Evolutionary conservation across 2,797 vertebrate genomes (phyloP), one percentile per base, ranked within the genome.

Genomic region (Harpagifer antarcticus): DNA sequence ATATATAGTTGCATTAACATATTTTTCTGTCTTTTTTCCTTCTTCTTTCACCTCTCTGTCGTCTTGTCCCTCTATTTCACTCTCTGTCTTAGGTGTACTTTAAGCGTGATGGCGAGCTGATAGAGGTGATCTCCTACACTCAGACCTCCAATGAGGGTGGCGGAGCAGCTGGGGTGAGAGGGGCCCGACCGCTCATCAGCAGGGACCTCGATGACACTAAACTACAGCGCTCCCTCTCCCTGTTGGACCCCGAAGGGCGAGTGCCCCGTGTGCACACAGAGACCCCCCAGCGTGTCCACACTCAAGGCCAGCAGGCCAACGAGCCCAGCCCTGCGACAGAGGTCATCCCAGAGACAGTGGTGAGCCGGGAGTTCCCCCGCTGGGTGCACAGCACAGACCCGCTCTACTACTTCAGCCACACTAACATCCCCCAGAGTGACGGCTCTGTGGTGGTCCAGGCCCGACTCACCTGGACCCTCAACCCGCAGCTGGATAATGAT

Each of bases 401-500:
- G 0, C 89, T 96, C 76, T 99, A 99, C 83, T 98, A 96, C 86
- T 96, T 97, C 89, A 96, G 96, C 76, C 96, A 97, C 94, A 96
- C 94, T 4, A 95, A 96, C 43, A 83, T 94, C 15, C 97, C 97
- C 0, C 95, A 97, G 92, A 98, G 96, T 1, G 98, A 99, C 0
- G 98, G 98, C 85, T 98, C 98, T 0, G 96, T 99, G 74, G 96
- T 98, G 91, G 98, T 99, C 11, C 95, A 98, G 6, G 97, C 97
- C 81, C 95, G 96, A 33, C 97, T 99, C 83, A 99, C 97, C 71
- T 99, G 98, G 98, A 98, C 96, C n/a, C 96, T 99, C 64, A 99
- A 99, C 91, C 97, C 98, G 0, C 97, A 98, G 89, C 95, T 98
- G n/a, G 98, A 99, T 90, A 98, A 98, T 0, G 97, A 99, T 3